phyloP scores from a whole-genome alignment of 1,140 invertebrate species.

The Tetraneura akinire region DNA sequence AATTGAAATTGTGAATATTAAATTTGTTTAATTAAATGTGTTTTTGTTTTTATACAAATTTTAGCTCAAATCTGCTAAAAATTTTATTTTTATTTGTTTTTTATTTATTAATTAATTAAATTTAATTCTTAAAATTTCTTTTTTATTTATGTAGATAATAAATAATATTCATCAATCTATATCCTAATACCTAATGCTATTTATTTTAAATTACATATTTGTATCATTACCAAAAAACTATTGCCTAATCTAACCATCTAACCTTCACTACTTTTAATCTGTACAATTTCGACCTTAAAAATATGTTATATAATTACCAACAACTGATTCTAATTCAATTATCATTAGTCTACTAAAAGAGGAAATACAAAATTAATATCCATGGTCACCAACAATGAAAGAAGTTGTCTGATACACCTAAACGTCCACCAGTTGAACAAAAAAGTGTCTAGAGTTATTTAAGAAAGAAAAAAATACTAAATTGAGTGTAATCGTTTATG shows the following conservation, averaged over 20 bases:
- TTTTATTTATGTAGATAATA: too few relatives aligned
- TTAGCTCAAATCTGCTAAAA: too few relatives aligned
- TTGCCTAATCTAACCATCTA: slow-evolving; percentile 24
- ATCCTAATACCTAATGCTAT: too few relatives aligned
- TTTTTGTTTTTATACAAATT: too few relatives aligned
- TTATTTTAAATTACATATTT: too few relatives aligned
- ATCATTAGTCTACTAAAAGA: slow-evolving; percentile 41
- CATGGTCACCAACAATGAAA: slow-evolving; percentile 25
- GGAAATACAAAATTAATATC: slow-evolving; percentile 34
- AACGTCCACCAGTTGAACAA: slow-evolving; percentile 10
- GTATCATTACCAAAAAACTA: slow-evolving; percentile 24
- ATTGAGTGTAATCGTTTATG: slow-evolving; percentile 31
- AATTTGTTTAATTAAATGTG: too few relatives aligned
- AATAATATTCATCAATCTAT: too few relatives aligned
- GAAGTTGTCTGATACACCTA: background rate
- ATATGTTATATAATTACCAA: slow-evolving; percentile 24
- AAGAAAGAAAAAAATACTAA: slow-evolving; percentile 17
- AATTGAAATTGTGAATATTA: too few relatives aligned
- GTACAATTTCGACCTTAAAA: slow-evolving; percentile 6
- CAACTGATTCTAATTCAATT: slow-evolving; percentile 32
- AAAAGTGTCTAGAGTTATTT: slow-evolving; percentile 24
- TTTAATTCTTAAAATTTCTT: too few relatives aligned
- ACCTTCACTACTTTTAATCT: slow-evolving; percentile 10
- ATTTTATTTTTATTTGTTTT: too few relatives aligned
- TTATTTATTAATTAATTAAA: too few relatives aligned